phyloP scores from a whole-genome alignment of 2,888 invertebrate species.

The Schizotus pectinicornis region DNA sequence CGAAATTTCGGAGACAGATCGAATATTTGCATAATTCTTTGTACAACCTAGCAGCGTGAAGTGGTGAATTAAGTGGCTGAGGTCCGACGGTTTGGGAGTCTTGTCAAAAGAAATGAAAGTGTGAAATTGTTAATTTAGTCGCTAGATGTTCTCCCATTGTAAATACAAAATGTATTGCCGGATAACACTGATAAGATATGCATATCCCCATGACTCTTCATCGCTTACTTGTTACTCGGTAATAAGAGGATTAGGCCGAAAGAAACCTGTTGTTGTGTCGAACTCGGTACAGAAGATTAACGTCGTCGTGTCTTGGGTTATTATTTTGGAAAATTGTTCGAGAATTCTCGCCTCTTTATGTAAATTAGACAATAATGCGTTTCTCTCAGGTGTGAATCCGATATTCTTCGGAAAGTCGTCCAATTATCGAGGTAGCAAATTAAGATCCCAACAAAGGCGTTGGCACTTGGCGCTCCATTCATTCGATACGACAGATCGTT shows the following conservation, averaged over 20 bases:
- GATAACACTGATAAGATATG: background rate
- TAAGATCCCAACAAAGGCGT: constrained; percentile 19
- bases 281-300: background rate
- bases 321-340: too few species aligned
- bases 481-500: background rate
- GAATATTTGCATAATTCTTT: too few species aligned
- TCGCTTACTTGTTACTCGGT: background rate
- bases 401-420: constrained; percentile 13
- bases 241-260: background rate
- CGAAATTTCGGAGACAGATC: too few species aligned
- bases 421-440: constrained; percentile 26
- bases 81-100: too few species aligned
- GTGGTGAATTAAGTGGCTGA: too few species aligned
- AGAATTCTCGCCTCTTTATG: constrained; percentile 8
- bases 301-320: background rate
- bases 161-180: background rate
- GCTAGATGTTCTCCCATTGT: background rate
- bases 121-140: constrained; percentile 1
- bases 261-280: background rate
- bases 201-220: background rate
- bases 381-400: constrained; percentile 19
- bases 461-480: constrained; percentile 10
- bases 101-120: constrained; percentile 3
- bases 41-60: too few species aligned
- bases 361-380: constrained; percentile 11